Conservation (phyloP, 2,888 invertebrate genomes). For the Dasysyrphus tricinctus region DNA sequence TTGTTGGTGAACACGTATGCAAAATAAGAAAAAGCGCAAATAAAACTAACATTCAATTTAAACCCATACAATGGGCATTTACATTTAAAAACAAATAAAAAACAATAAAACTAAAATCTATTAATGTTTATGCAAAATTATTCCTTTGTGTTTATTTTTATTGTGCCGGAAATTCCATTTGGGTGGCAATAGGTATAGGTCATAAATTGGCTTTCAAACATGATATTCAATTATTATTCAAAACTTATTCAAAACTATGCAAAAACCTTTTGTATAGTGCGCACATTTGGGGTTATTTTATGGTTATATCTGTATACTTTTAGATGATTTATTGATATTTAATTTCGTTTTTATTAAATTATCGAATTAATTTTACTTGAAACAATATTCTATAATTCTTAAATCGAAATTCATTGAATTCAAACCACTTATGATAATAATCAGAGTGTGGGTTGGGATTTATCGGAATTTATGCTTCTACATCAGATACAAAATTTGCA, state of each 20-base stretch:
- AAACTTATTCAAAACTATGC: constrained; percentile 27
- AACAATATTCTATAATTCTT: constrained; percentile 10
- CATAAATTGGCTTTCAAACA: constrained; percentile 11
- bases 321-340: constrained; percentile 39
- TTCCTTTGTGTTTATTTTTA: neutral
- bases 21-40: neutral
- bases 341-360: constrained; percentile 36
- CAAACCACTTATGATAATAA: constrained; percentile 7
- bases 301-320: neutral
- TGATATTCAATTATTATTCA: neutral
- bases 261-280: constrained; percentile 22
- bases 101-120: neutral
- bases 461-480: constrained; percentile 21
- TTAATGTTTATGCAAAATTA: neutral
- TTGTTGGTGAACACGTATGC: too few relatives aligned
- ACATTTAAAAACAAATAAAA: neutral
- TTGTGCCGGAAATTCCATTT: constrained; percentile 13
- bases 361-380: neutral
- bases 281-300: constrained; percentile 11
- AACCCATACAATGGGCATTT: neutral
- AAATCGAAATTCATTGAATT: constrained; percentile 20
- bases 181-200: neutral
- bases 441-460: constrained; percentile 48
- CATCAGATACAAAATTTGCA: neutral
- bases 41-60: neutral